These are phyloP conservation scores for Oceanites oceanicus DNA, from an alignment of 2,113 vertebrate species.

Conservation along the genomic window DNA sequence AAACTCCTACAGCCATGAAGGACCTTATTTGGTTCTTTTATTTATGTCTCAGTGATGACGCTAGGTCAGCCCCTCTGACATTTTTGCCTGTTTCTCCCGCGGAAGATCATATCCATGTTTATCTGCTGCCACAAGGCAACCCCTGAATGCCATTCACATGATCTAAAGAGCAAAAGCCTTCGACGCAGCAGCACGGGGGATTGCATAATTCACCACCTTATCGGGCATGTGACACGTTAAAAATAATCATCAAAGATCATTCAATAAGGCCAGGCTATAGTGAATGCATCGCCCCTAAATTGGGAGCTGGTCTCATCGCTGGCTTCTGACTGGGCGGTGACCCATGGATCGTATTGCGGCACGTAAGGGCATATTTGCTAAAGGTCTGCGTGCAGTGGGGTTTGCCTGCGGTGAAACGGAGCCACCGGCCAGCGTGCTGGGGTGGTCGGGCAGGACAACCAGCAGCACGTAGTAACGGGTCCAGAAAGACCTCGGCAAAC, in stretches of 20 bases:
- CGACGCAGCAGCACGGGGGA: neutral
- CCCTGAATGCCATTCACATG: conserved; percentile 35
- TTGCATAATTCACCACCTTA: conserved; percentile 45
- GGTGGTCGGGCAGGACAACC: neutral
- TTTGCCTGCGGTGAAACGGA: neutral
- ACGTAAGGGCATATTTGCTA: neutral
- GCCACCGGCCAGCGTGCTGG: neutral
- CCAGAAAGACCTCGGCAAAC: neutral
- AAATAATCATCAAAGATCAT: conserved; percentile 22
- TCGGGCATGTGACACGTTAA: conserved; percentile 45
- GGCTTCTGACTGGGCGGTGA: neutral
- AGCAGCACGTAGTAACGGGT: rapidly evolving
- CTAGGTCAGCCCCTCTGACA: neutral
- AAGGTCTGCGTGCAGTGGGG: neutral
- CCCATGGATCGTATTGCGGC: neutral
- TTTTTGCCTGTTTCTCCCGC: neutral
- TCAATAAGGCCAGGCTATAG: neutral
- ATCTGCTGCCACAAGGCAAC: conserved; percentile 30
- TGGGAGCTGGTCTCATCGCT: neutral
- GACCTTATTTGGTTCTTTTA: conserved; percentile 34
- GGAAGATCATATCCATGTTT: conserved; percentile 4
- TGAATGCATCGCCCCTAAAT: neutral
- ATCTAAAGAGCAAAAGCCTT: conserved; percentile 32
- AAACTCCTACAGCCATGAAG: neutral
- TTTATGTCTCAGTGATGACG: neutral